A percentile compares a stretch with the other conserved stretches of the same genome.
phyloP scores from a whole-genome alignment of 2,888 invertebrate species.

The Orthosia incerta region DNA sequence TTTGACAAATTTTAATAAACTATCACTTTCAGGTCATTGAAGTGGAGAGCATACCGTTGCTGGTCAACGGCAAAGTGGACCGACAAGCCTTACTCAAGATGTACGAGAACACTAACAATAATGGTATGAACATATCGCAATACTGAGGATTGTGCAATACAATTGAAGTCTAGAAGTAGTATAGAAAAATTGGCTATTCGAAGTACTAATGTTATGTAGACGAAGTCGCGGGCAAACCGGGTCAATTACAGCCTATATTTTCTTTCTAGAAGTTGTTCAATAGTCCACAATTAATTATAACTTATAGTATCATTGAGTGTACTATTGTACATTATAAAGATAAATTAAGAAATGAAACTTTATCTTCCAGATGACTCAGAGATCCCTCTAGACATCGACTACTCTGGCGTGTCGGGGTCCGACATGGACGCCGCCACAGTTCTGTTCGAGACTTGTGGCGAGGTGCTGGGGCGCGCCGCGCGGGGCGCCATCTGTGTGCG shows the following conservation, averaged over 20 bases:
- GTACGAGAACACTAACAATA: constrained; percentile 94
- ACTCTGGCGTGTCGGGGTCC: constrained; percentile 91
- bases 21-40: constrained; percentile 90
- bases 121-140: constrained; percentile 83
- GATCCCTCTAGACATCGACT: constrained; percentile 92
- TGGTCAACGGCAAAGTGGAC: constrained; percentile 97
- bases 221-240: too few relatives aligned
- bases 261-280: too few relatives aligned
- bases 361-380: constrained; percentile 85
- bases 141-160: too few relatives aligned
- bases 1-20: background rate
- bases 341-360: background rate
- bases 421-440: constrained; percentile 92
- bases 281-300: too few relatives aligned
- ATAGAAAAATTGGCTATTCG: too few relatives aligned
- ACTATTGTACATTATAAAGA: too few relatives aligned
- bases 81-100: constrained; percentile 94
- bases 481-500: constrained; percentile 91
- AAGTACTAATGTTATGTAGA: too few relatives aligned
- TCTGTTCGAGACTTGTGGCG: constrained; percentile 94
- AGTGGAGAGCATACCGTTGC: constrained; percentile 94
- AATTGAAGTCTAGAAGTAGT: too few relatives aligned
- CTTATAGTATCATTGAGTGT: too few relatives aligned
- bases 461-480: constrained; percentile 92
- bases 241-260: too few relatives aligned